These are phyloP conservation scores for Dromococcyx pavoninus DNA, from an alignment of 2,797 vertebrate genomes.

Conservation along the genomic window DNA sequence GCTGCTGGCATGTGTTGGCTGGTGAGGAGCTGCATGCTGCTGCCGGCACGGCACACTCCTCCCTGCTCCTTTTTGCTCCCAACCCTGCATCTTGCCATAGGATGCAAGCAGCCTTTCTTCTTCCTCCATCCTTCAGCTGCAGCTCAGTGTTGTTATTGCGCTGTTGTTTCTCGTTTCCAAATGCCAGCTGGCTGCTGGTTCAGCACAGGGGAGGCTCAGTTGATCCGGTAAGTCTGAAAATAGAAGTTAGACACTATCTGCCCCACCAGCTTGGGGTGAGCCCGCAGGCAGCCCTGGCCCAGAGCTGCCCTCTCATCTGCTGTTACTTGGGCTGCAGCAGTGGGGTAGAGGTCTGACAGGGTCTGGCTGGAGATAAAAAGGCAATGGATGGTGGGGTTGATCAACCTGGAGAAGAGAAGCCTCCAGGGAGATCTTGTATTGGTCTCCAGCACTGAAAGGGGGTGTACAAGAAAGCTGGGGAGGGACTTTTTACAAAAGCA, in stretches of 20 bases:
- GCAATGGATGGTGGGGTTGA: too few species aligned
- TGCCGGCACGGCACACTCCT: not conserved
- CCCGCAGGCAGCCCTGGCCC: not conserved
- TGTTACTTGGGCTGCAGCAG: not conserved
- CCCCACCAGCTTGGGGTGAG: not conserved
- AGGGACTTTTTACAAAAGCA: too few species aligned
- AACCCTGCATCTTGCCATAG: not conserved
- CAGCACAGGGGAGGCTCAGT: not conserved
- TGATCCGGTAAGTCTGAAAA: not conserved
- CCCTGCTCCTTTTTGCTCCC: not conserved
- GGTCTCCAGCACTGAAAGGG: too few species aligned
- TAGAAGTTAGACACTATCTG: not conserved
- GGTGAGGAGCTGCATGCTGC: not conserved
- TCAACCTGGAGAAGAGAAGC: too few species aligned
- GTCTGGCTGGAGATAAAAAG: not conserved
- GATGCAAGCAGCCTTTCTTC: not conserved
- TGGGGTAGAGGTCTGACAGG: not conserved
- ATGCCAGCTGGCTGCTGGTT: fast-evolving
- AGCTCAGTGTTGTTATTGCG: not conserved
- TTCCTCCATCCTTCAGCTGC: not conserved
- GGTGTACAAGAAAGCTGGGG: too few species aligned
- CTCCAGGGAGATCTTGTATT: too few species aligned
- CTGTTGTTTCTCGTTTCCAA: not conserved
- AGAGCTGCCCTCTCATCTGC: not conserved
- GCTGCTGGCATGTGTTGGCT: not conserved